Evolutionary conservation across 1,140 invertebrate genomes (phyloP).

Genomic region (Saccostrea echinata): DNA sequence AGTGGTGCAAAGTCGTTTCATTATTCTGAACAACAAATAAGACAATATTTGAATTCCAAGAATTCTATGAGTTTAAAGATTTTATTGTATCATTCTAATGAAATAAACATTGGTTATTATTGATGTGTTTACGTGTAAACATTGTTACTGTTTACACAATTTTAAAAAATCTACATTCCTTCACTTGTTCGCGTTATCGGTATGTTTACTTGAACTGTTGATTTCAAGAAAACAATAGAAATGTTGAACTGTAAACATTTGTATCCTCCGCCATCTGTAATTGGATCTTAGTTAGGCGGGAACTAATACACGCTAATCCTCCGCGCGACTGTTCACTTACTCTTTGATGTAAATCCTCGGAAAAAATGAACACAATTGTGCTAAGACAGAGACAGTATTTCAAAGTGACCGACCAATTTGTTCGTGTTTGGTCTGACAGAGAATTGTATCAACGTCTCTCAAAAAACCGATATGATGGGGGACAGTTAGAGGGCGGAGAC

Average conservation of each 20-base stretch:
- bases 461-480: constrained; percentile 5
- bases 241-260: constrained; percentile 2
- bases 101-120: constrained; percentile 7
- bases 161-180: neutral
- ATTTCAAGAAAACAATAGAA: constrained; percentile 4
- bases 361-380: constrained; percentile 20
- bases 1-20: neutral
- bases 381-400: constrained; percentile 19
- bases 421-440: constrained; percentile 13
- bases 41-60: neutral
- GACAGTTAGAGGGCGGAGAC: neutral
- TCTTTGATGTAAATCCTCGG: constrained; percentile 30
- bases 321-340: neutral
- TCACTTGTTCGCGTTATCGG: neutral
- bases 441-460: neutral
- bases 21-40: neutral
- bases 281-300: constrained; percentile 11
- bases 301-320: constrained; percentile 26
- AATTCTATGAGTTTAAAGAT: neutral
- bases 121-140: constrained; percentile 13
- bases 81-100: neutral
- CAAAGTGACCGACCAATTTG: constrained; percentile 27
- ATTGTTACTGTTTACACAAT: neutral
- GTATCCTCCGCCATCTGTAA: neutral
- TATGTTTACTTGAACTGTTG: constrained; percentile 2